Evolutionary conservation across 2,888 invertebrate genomes (phyloP).

Genomic region (Ennomos quercinarius): DNA sequence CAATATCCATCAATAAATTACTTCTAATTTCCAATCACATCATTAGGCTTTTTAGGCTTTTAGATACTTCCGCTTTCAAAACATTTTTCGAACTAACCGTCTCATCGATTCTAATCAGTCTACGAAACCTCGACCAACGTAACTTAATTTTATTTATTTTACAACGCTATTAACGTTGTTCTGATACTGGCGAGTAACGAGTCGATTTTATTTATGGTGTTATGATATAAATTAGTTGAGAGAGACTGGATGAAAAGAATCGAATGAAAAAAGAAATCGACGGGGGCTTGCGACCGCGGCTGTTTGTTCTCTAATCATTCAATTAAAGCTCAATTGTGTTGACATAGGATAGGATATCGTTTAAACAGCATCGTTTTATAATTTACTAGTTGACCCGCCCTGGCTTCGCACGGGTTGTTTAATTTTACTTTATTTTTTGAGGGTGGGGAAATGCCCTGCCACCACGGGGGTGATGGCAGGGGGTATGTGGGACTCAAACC

Average conservation of each 20-base stretch:
- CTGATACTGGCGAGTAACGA: slow-evolving; percentile 32
- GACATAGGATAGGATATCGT: not conserved
- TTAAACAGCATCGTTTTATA: not conserved
- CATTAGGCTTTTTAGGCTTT: slow-evolving; percentile 8
- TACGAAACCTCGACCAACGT: not conserved
- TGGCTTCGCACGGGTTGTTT: no score
- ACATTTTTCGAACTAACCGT: slow-evolving; percentile 13
- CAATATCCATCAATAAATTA: not conserved
- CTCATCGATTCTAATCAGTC: slow-evolving; percentile 16
- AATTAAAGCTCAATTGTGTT: slow-evolving; percentile 7
- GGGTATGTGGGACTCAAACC: no score
- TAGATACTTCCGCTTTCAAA: slow-evolving; percentile 1
- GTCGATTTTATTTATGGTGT: slow-evolving; percentile 34
- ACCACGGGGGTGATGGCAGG: no score
- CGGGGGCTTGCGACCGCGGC: slow-evolving; percentile 1
- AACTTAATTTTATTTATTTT: slow-evolving; percentile 33
- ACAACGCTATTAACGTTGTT: slow-evolving; percentile 22
- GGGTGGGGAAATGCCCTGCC: no score
- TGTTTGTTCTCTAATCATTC: not conserved
- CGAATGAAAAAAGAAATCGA: slow-evolving; percentile 7
- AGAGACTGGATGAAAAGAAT: slow-evolving; percentile 12
- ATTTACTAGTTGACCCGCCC: no score
- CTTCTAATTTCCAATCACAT: not conserved
- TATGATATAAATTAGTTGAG: slow-evolving; percentile 22
- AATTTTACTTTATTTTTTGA: no score